A percentile compares a stretch with the other conserved stretches of the same genome.
phyloP scores from a whole-genome alignment of 2,113 vertebrate genomes.

The Sus scrofa region T2T-Sscrofa CM000829.6:18013501-18014000 shows the following conservation, averaged over 20 bases:
- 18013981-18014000: neutral
- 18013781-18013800: neutral
- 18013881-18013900: neutral
- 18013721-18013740: too few relatives aligned
- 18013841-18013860: neutral
- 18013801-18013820: neutral
- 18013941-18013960: neutral
- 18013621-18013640: neutral
- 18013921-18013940: neutral
- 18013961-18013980: neutral
- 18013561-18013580: neutral
- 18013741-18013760: fast-evolving
- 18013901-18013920: neutral
- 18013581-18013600: neutral
- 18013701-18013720: neutral
- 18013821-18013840: neutral
- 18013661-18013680: neutral
- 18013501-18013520: neutral
- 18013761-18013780: fast-evolving
- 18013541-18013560: neutral
- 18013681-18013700: too few relatives aligned
- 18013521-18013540: neutral
- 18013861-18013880: neutral
- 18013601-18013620: too few relatives aligned
- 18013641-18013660: neutral